phyloP scores from a whole-genome alignment of 2,113 vertebrate genomes.

The Amazona guildingii region DNA sequence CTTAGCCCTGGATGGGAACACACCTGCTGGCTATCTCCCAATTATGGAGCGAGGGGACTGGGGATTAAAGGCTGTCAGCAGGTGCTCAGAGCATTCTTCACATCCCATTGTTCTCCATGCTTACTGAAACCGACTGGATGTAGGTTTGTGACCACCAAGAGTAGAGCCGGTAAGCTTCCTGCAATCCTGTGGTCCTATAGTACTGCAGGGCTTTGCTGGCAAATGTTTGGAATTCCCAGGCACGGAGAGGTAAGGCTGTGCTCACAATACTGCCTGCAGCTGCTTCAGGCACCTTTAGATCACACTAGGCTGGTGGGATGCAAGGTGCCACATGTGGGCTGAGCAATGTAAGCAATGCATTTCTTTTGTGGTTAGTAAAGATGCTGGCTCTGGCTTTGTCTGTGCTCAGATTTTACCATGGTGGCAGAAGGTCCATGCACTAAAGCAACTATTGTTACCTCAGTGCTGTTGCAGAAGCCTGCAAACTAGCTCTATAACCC shows the following conservation, averaged over 20 bases:
- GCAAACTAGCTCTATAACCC: background rate
- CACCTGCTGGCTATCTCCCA: background rate
- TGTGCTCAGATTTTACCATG: background rate
- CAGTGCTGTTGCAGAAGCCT: background rate
- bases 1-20: background rate
- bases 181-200: background rate
- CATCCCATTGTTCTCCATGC: background rate
- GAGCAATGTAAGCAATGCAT: background rate
- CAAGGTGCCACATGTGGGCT: background rate
- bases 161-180: background rate
- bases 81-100: background rate
- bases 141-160: background rate
- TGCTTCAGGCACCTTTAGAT: background rate
- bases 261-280: background rate
- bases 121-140: background rate
- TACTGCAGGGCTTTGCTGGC: background rate
- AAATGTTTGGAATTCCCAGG: background rate
- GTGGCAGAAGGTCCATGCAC: background rate
- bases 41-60: background rate
- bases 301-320: background rate
- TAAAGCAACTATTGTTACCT: background rate
- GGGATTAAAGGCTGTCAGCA: background rate
- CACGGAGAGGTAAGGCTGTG: background rate
- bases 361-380: background rate
- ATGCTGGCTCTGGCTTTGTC: background rate